A percentile compares a stretch with the other conserved stretches of the same genome.
Evolutionary conservation across 2,113 vertebrate species (phyloP).

Genomic region (Catharus bicknelli): DNA sequence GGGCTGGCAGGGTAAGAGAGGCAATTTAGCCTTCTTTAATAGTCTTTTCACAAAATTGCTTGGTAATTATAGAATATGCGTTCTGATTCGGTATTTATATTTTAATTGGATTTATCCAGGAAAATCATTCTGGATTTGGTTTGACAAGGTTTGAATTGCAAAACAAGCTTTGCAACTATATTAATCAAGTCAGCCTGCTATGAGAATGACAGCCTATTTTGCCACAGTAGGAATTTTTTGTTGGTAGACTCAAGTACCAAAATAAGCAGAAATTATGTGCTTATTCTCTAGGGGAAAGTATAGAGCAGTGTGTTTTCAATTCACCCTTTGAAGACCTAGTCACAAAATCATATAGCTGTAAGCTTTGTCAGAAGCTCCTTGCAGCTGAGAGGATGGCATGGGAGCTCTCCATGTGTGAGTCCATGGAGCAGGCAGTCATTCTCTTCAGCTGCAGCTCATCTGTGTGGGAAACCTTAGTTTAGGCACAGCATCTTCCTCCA

Average conservation of each 20-base stretch:
- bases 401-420: neutral
- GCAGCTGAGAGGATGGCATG: neutral
- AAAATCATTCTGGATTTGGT: slow-evolving; percentile 15
- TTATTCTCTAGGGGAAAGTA: neutral
- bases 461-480: slow-evolving; percentile 21
- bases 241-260: slow-evolving; percentile 21
- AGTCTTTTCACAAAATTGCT: neutral
- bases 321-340: neutral
- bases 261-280: slow-evolving; percentile 37
- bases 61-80: neutral
- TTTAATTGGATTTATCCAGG: slow-evolving; percentile 13
- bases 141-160: slow-evolving; percentile 35
- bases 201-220: slow-evolving; percentile 16
- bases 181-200: neutral
- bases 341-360: neutral
- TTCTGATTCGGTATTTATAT: neutral
- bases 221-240: neutral
- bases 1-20: neutral
- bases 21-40: neutral
- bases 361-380: neutral
- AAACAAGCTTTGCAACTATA: slow-evolving; percentile 31
- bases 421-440: neutral
- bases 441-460: neutral
- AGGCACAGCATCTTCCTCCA: neutral
- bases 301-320: neutral